These are phyloP conservation scores for Aleiodes sp. DNA, from an alignment of 1,140 invertebrate species.

Conservation along the genomic window DNA sequence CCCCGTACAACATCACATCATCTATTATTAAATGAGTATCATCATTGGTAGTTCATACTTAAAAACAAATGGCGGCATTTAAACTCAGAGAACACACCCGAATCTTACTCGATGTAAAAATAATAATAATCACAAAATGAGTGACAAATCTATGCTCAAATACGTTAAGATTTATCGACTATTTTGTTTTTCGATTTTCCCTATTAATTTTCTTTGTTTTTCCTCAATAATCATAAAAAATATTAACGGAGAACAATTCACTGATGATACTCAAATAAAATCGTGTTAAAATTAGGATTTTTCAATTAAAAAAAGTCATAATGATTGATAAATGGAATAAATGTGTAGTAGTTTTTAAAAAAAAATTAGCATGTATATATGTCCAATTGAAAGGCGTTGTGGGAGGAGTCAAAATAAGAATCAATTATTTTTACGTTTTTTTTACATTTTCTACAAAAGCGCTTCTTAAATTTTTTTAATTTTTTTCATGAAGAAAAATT, in stretches of 20 bases:
- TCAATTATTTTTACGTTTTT: background rate
- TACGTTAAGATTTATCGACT: conserved; percentile 39
- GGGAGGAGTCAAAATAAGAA: conserved; percentile 24
- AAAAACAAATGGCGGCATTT: conserved; percentile 1
- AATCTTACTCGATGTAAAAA: background rate
- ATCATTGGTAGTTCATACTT: background rate
- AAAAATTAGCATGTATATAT: conserved; percentile 64
- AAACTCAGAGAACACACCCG: background rate
- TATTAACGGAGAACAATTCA: background rate
- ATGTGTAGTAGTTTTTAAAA: conserved; percentile 62
- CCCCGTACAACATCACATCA: conserved; percentile 12
- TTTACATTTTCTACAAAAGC: no score
- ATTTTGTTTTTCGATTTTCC: background rate
- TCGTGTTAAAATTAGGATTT: conserved; percentile 59
- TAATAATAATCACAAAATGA: background rate
- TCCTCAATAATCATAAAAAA: background rate
- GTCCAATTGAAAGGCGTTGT: conserved; percentile 53
- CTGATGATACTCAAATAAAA: conserved; percentile 12
- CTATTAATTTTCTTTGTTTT: background rate
- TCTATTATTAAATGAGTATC: conserved; percentile 22
- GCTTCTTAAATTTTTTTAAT: no score
- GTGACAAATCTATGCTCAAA: conserved; percentile 42
- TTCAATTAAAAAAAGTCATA: conserved; percentile 51
- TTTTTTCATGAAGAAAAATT: background rate
- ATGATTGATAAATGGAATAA: conserved; percentile 48